Base-by-base conservation (phyloP, 2,797 vertebrate genomes). In the Fistularia tabacaria region DNA sequence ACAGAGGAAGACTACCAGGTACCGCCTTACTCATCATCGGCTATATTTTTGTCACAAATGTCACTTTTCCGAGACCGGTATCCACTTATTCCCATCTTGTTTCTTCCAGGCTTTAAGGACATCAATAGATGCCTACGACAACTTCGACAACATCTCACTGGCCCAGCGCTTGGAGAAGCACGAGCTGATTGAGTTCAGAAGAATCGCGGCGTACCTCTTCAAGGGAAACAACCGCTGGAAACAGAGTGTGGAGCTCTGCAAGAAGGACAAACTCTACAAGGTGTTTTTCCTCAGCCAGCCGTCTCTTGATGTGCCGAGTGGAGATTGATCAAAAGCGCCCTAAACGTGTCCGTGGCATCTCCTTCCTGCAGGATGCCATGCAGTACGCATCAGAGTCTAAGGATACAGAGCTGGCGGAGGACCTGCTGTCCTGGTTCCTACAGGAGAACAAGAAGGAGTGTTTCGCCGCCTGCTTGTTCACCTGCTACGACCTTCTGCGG, bases 141-240 rank as follows among this genome's bases (percentile, higher is more conserved):
- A 99, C 92, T 99, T 99, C 55, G 97, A 99, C 88, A 99, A 99
- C 90, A 99, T 99, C 84, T 93, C 95, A 0, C 92, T 99, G 70
- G 97, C 97, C 69, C 96, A 99, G 72, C 94, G 95, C 58, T 76
- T 99, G 90, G 97, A 99, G 90, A 99, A 93, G 36, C 97, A 99
- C 1, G 97, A 99, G 80, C 91, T 99, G 44, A 99, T 99, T 52
- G 97, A 99, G 84, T 99, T 99, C 86, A 91, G 97, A 68, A 94
- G 97, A 86, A 99, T 99, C 59, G 97, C 97, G 48, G 97, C 97
- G 0, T 99, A 99, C 84, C 95, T 99, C 78, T 99, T 98, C 82
- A 99, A 99, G 86, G 97, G 97, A 74, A 99, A 99, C 90, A 99
- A 99, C 85, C 96, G 97, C 88, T 99, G 97, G 97, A 99, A 99